Evolutionary conservation across 2,113 vertebrate species (phyloP), one percentile per base, ranked within the genome.

Genomic region (Ailuropoda melanoleuca): DNA sequence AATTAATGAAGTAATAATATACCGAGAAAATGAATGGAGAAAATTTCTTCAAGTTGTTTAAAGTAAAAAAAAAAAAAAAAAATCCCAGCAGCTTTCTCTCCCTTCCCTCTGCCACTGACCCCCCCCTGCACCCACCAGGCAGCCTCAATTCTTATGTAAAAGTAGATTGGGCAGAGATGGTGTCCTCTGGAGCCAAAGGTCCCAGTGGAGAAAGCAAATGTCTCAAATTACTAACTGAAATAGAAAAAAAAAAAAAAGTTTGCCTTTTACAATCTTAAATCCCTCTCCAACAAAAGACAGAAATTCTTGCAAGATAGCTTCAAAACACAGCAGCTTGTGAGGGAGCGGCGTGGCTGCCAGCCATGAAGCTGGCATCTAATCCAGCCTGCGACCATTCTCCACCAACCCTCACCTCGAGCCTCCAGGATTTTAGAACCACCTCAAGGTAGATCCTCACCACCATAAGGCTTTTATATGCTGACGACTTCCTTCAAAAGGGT

Each of bases 1-100:
- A 92, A 50, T 17, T 50, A 96, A 94, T 70, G 56, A 87, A 64
- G 81, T 70, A 77, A 56, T 80, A 88, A 93, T 68, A 91, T 68
- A 60, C 60, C 26, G 34, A 64, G 74, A 24, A 46, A 91, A 74
- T 64, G 84, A 86, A 29, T 64, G 37, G 31, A 29, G 64, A 46
- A 91, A 96, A 93, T 66, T 82, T 29, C 55, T 90, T 75, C 82
- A 64, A 96, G 81, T 80, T 95, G 43, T 90, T 97, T 86, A n/a
- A 90, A 83, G n/a, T 24, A 88, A 85, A 37, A 85, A 60, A 70
- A 31, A 88, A 77, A 53, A 82, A 78, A 50, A 78, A 74, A 68
- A 75, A 53, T 66, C 29, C 12, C 26, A 24, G 29, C 39, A 43
- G 11, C 23, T 77, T 94, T 81, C 7, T 3, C 3, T 83, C 19